phyloP scores from a whole-genome alignment of 2,797 vertebrate species.

The Clarias pachynema region DNA sequence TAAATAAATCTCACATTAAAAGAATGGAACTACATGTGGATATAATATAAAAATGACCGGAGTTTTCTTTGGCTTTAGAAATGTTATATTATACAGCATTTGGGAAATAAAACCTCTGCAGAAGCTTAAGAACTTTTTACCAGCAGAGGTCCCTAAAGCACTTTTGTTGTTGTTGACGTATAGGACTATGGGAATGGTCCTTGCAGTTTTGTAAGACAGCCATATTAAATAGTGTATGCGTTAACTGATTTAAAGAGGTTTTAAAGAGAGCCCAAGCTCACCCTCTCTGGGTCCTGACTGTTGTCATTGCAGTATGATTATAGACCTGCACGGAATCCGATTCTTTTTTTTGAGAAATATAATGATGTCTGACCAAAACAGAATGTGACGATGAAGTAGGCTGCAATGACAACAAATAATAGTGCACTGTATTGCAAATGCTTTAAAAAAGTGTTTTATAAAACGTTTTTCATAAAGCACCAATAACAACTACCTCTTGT shows the following conservation, averaged over 20 bases:
- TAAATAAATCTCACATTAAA: not conserved
- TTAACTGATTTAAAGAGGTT: not conserved
- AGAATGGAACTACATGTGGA: not conserved
- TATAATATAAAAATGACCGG: not conserved
- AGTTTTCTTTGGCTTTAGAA: conserved; percentile 1
- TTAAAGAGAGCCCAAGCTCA: not conserved
- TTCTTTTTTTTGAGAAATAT: not conserved
- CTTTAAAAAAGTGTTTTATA: not conserved
- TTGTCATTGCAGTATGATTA: not conserved
- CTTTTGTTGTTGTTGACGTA: not conserved
- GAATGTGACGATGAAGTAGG: not conserved
- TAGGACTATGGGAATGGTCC: not conserved
- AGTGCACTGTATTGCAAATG: not conserved
- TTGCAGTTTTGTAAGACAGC: not conserved
- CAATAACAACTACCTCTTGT: not conserved
- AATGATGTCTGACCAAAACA: not conserved
- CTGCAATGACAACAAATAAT: not conserved
- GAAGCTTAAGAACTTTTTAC: not conserved
- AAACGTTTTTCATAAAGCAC: too few relatives aligned
- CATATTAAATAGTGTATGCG: not conserved
- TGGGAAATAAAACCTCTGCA: not conserved
- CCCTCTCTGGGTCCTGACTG: not conserved
- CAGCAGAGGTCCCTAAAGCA: not conserved
- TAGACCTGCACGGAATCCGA: not conserved
- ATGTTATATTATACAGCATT: not conserved